phyloP scores from a whole-genome alignment of 1,140 invertebrate species.

The Triops longicaudatus region DNA sequence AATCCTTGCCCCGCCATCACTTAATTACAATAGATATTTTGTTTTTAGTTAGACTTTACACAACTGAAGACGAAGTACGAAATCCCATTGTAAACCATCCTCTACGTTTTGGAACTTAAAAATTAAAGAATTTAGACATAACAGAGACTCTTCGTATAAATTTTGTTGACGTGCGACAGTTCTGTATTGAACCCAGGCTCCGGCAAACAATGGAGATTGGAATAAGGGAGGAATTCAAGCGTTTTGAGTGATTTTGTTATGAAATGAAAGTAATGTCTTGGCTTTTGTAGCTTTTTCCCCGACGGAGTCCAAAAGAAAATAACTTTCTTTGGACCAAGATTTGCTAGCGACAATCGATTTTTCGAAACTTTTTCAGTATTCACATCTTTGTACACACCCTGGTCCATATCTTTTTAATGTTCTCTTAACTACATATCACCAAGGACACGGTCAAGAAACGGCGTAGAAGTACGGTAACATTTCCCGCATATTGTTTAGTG shows the following conservation, averaged over 20 bases:
- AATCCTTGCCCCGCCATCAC: too few species aligned
- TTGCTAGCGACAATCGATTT: constrained; percentile 4
- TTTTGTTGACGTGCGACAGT: too few species aligned
- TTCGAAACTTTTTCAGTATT: background rate
- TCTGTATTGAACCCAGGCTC: background rate
- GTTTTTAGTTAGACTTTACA: too few species aligned
- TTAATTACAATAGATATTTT: too few species aligned
- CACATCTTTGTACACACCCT: background rate
- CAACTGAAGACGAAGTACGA: too few species aligned
- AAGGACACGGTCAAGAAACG: background rate
- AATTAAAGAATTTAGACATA: too few species aligned
- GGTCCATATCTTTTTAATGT: background rate
- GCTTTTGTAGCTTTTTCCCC: background rate
- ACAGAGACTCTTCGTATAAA: too few species aligned
- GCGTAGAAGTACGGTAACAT: background rate
- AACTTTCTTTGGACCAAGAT: constrained; percentile 7
- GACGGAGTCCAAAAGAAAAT: background rate
- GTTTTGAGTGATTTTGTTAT: background rate
- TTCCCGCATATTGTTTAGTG: background rate
- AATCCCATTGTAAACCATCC: too few species aligned
- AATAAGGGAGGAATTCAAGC: background rate
- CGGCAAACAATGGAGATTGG: background rate
- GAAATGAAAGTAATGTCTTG: background rate
- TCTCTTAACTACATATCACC: background rate
- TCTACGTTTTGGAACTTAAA: too few species aligned